Evolutionary conservation across 2,113 vertebrate species (phyloP).

Genomic region (Nannobrachium achirus): DNA sequence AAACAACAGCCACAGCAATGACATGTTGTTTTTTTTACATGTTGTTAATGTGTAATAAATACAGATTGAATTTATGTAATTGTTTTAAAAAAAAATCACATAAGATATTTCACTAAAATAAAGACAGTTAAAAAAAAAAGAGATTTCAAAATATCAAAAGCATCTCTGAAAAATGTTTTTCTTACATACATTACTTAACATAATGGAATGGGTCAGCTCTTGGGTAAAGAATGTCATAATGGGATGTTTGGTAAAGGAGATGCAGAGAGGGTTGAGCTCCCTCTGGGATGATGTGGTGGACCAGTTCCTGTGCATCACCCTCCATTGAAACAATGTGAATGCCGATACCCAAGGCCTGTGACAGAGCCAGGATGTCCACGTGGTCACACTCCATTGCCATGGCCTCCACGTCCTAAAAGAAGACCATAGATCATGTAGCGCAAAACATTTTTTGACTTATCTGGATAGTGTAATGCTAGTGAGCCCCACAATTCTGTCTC

Average conservation of each 20-base stretch:
- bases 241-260: slow-evolving; percentile 79
- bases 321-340: slow-evolving; percentile 80
- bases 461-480: neutral
- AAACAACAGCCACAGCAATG: slow-evolving; percentile 25
- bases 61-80: slow-evolving; percentile 8
- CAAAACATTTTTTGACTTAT: neutral
- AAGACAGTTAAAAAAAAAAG: no score
- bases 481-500: slow-evolving; percentile 6
- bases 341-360: slow-evolving; percentile 78
- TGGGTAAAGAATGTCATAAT: slow-evolving; percentile 83
- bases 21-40: no score
- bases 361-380: slow-evolving; percentile 83
- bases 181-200: slow-evolving; percentile 39
- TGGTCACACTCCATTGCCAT: slow-evolving; percentile 83
- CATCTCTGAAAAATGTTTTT: slow-evolving; percentile 4
- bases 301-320: slow-evolving; percentile 65
- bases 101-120: no score
- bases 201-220: slow-evolving; percentile 46
- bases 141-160: slow-evolving; percentile 8
- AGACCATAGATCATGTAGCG: slow-evolving; percentile 1
- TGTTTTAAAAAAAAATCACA: slow-evolving; percentile 13
- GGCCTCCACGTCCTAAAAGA: slow-evolving; percentile 80
- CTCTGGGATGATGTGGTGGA: slow-evolving; percentile 82
- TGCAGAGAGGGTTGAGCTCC: slow-evolving; percentile 71
- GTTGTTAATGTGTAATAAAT: slow-evolving; percentile 15